A percentile compares a stretch with the other conserved stretches of the same genome.
Conservation (phyloP, 2,888 invertebrate genomes). For the Epirrita christyi region DNA sequence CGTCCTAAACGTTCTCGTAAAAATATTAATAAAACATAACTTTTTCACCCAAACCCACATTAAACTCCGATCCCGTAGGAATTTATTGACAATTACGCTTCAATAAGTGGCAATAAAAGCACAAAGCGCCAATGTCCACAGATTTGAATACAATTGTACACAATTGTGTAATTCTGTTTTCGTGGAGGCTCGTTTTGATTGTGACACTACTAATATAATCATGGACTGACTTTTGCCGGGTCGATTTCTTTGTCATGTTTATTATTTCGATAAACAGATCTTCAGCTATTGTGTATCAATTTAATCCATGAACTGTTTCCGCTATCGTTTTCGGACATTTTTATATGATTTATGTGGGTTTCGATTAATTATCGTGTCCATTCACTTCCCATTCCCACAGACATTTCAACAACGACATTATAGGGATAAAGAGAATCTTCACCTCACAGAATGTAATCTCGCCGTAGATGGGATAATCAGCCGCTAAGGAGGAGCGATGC, state of each 20-base stretch:
- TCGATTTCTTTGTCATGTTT: conserved; percentile 70
- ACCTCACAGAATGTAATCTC: conserved; percentile 16
- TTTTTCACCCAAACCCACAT: conserved; percentile 85
- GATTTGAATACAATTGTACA: conserved; percentile 84
- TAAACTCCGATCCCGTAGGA: conserved; percentile 82
- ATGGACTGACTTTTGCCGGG: conserved; percentile 74
- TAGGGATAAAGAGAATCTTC: conserved; percentile 1
- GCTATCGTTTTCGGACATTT: conserved; percentile 54
- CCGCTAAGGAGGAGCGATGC: conserved; percentile 39
- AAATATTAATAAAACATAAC: conserved; percentile 85
- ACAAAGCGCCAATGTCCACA: conserved; percentile 82
- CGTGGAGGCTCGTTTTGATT: conserved; percentile 81
- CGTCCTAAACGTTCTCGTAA: conserved; percentile 83
- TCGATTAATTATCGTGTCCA: conserved; percentile 45
- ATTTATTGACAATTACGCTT: conserved; percentile 84
- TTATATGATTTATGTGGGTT: conserved; percentile 37
- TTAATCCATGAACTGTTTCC: conserved; percentile 66
- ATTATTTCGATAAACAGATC: conserved; percentile 79
- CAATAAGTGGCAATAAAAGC: conserved; percentile 83
- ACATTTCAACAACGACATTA: background rate
- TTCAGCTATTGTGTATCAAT: conserved; percentile 69
- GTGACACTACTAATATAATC: conserved; percentile 76
- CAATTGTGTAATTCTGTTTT: conserved; percentile 83
- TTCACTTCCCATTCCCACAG: conserved; percentile 32
- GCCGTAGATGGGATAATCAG: conserved; percentile 32